A percentile compares a stretch with the other conserved stretches of the same genome.
phyloP scores from a whole-genome alignment of 2,888 invertebrate genomes.

The Ophioninae sp. region DNA sequence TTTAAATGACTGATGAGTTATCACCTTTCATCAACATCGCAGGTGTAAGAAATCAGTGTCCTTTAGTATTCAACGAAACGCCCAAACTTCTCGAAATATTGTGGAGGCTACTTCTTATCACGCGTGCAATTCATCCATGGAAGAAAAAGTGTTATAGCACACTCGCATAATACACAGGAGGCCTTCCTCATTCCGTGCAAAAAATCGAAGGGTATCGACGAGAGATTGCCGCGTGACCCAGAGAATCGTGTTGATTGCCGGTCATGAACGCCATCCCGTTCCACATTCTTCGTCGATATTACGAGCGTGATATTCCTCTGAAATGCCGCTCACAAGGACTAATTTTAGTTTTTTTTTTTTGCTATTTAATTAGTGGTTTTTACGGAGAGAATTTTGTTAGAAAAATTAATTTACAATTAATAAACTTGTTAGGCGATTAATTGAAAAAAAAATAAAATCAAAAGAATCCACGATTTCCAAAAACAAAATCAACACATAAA shows the following conservation, averaged over 20 bases:
- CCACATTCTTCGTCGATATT: constrained; percentile 46
- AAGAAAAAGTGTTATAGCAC: background rate
- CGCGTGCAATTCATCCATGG: constrained; percentile 12
- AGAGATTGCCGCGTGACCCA: constrained; percentile 44
- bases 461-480: no score
- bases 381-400: no score
- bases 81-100: no score
- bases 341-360: constrained; percentile 30
- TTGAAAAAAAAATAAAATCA: no score
- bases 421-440: no score
- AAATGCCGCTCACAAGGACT: constrained; percentile 33
- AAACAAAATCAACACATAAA: no score
- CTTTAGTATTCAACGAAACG: no score
- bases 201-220: constrained; percentile 28
- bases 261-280: constrained; percentile 55
- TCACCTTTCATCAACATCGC: no score
- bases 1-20: no score
- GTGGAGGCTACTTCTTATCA: background rate
- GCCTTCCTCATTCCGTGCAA: constrained; percentile 54
- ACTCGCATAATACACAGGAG: constrained; percentile 16
- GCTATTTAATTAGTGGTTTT: background rate
- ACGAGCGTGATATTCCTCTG: constrained; percentile 19
- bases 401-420: no score
- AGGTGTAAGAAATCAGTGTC: no score
- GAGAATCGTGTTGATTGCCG: constrained; percentile 52